These are phyloP conservation scores for Ectropis crepuscularia DNA, from an alignment of 2,888 invertebrate species.

Conservation along the genomic window DNA sequence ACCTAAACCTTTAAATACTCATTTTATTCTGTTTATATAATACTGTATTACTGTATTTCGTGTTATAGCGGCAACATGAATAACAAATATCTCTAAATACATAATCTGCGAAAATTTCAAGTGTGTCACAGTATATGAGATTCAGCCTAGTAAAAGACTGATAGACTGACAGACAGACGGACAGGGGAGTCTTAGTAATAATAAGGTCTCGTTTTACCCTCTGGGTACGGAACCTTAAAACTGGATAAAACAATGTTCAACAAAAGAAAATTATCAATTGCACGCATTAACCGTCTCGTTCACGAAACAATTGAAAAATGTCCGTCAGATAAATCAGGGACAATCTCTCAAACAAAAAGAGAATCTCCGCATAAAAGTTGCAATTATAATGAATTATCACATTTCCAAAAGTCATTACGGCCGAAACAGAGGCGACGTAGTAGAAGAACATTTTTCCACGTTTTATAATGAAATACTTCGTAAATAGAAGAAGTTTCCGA, in stretches of 20 bases:
- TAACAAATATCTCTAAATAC: too few species aligned
- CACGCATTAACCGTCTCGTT: background rate
- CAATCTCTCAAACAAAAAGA: constrained; percentile 30
- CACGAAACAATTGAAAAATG: constrained; percentile 6
- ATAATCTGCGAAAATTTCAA: too few species aligned
- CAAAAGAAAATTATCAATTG: too few species aligned
- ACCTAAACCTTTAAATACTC: background rate
- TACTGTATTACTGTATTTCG: background rate
- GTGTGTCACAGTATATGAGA: too few species aligned
- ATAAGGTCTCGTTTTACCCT: too few species aligned
- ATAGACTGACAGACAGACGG: too few species aligned
- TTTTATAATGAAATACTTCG: constrained; percentile 47
- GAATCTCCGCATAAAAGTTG: constrained; percentile 47
- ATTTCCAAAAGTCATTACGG: constrained; percentile 48
- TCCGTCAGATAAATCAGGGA: constrained; percentile 32
- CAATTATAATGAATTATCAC: constrained; percentile 69
- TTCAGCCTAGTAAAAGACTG: too few species aligned
- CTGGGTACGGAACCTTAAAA: too few species aligned
- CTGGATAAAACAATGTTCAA: too few species aligned
- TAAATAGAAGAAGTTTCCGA: constrained; percentile 72
- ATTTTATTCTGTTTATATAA: background rate
- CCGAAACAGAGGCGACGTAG: constrained; percentile 53
- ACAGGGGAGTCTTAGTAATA: too few species aligned
- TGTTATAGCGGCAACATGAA: background rate
- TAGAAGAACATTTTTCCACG: constrained; percentile 45